These are phyloP conservation scores for Halcyon badia DNA, from an alignment of 2,797 vertebrate genomes.

Conservation along the genomic window DNA sequence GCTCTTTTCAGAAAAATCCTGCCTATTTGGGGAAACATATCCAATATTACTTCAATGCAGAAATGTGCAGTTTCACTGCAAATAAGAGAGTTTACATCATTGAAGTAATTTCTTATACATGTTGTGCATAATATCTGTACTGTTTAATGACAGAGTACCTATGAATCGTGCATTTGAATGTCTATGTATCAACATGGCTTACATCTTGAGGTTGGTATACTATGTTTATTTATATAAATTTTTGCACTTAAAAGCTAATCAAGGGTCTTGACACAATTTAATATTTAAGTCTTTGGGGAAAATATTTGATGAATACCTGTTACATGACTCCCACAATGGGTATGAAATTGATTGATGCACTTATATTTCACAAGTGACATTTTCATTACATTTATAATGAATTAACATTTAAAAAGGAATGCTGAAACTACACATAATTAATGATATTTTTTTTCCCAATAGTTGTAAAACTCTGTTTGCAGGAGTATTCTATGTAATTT, in stretches of 20 bases:
- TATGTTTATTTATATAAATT: neutral
- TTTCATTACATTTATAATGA: neutral
- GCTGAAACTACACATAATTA: neutral
- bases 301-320: neutral
- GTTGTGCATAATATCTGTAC: neutral
- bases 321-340: neutral
- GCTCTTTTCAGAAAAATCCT: neutral
- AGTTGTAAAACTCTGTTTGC: neutral
- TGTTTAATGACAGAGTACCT: neutral
- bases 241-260: neutral
- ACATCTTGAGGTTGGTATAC: neutral
- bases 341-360: neutral
- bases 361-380: neutral
- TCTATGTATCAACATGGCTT: neutral
- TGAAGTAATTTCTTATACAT: neutral
- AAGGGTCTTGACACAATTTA: neutral
- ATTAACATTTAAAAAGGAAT: neutral
- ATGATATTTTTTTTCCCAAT: neutral
- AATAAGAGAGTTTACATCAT: neutral
- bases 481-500: neutral
- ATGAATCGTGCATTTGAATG: neutral
- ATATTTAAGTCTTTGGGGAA: neutral
- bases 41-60: rapidly evolving
- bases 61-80: neutral
- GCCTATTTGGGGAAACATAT: neutral